A percentile compares a stretch with the other conserved stretches of the same genome.
These are phyloP conservation scores for Bombus huntii DNA, from an alignment of 1,140 invertebrate species.

Conservation along the genomic window DNA sequence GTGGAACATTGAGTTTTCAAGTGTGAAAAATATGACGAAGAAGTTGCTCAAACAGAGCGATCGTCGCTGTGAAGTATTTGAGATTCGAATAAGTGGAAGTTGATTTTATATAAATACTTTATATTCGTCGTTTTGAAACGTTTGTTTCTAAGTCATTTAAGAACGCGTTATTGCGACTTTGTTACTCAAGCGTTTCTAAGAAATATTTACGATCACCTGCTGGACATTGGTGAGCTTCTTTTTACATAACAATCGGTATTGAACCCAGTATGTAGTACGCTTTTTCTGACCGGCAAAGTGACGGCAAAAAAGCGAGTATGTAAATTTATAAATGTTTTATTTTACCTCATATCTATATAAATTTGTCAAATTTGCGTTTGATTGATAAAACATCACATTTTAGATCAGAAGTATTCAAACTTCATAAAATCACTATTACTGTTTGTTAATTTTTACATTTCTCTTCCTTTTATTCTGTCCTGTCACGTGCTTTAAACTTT, in stretches of 20 bases:
- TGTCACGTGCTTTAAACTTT: not conserved
- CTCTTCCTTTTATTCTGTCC: not conserved
- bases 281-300: not conserved
- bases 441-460: not conserved
- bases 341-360: conserved; percentile 1
- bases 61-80: conserved; percentile 49
- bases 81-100: conserved; percentile 55
- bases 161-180: conserved; percentile 54
- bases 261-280: conserved; percentile 46
- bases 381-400: not conserved
- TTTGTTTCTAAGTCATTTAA: conserved; percentile 60
- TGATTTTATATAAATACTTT: conserved; percentile 64
- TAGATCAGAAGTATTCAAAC: conserved; percentile 43
- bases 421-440: not conserved
- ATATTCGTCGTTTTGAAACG: conserved; percentile 55
- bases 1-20: conserved; percentile 43
- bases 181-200: conserved; percentile 53
- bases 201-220: conserved; percentile 57
- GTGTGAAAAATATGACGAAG: conserved; percentile 36
- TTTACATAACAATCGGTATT: conserved; percentile 45
- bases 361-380: conserved; percentile 22
- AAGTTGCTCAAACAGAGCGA: conserved; percentile 48
- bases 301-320: not conserved
- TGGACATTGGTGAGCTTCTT: conserved; percentile 54
- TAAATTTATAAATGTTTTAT: conserved; percentile 27